Evolutionary conservation across 35 echinoderm and acorn worm species (phyloP).

Genomic region (Apostichopus parvimensis): DNA sequence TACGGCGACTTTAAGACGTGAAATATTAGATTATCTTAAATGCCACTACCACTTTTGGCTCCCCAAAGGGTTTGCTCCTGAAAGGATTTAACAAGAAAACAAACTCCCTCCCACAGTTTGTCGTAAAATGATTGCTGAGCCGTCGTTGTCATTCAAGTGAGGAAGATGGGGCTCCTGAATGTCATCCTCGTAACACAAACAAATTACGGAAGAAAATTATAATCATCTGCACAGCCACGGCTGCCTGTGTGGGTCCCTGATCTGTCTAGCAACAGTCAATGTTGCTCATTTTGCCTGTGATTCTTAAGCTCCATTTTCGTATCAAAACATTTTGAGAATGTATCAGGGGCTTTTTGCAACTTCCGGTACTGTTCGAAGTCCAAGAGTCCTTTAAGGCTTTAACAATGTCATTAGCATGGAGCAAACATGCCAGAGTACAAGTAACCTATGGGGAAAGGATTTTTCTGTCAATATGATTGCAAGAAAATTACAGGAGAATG

Average conservation of each 20-base stretch:
- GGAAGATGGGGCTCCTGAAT: neutral
- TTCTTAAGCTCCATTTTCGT: too few species aligned
- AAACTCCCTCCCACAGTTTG: neutral
- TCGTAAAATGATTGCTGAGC: neutral
- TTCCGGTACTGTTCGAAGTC: too few species aligned
- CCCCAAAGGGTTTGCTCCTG: neutral
- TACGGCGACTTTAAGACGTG: neutral
- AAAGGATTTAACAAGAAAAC: neutral
- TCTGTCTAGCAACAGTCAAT: too few species aligned
- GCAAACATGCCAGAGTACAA: too few species aligned
- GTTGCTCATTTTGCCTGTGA: too few species aligned
- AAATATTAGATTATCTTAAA: neutral
- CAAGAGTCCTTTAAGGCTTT: too few species aligned
- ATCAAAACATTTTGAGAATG: too few species aligned
- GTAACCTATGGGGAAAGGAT: too few species aligned
- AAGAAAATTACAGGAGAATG: too few species aligned
- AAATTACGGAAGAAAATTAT: neutral
- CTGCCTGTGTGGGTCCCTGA: neutral
- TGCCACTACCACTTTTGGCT: neutral
- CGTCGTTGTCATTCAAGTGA: neutral
- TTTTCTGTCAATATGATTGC: too few species aligned
- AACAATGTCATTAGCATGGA: too few species aligned
- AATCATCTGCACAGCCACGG: neutral
- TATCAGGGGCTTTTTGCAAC: too few species aligned
- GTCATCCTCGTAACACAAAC: neutral